Base-by-base conservation (phyloP, 2,113 vertebrate species). In the Gadus chalcogrammus region DNA sequence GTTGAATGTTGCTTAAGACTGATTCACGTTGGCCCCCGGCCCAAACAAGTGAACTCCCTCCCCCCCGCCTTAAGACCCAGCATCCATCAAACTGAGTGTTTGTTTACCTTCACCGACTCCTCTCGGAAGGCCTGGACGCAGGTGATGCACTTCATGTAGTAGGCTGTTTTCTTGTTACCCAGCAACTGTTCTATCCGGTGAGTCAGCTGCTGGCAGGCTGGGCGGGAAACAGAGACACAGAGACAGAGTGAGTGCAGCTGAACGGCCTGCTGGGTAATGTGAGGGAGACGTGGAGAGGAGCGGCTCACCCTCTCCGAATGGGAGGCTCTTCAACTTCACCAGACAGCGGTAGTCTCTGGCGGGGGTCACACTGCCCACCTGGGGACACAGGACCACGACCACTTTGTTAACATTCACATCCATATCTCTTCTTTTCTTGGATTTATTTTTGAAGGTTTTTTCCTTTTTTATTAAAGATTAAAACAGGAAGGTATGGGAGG, bases 331-430 rank as follows among this genome's bases (percentile, higher is more conserved):
- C 88, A 90, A 92, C 71, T 87, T 92, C 74, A 97, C 82, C 65
- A 99, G 83, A 65, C 80, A 68, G 9, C 74, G 76, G 91, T 98
- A 99, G 77, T 99, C 94, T 82, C 94, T 90, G 59, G 82, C 91
- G 69, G 97, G 95, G 81, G 93, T 90, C 71, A 98, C 92, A 8
- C 97, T 99, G 73, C 97, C 96, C 71, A 99, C 97, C 97, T 99
- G 84, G 22, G 91, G 77, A 24, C 24, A 24, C 24, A 35, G 31
- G 6, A 35, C 6, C 31, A 35, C 31, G 31, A 35, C 4, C 31
- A 48, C 83, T 55, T 20, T 1, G 68, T 61, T 75, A 61, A 64
- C 18, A 74, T 42, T 0, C 15, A 71, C 16, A 28, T 31, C 24
- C 5, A 67, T n/a, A 5, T 24, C 2, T 12, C 5, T 52, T 13